These are phyloP conservation scores for Napeogenes sylphis DNA, from an alignment of 2,888 invertebrate genomes.

Conservation along the genomic window DNA sequence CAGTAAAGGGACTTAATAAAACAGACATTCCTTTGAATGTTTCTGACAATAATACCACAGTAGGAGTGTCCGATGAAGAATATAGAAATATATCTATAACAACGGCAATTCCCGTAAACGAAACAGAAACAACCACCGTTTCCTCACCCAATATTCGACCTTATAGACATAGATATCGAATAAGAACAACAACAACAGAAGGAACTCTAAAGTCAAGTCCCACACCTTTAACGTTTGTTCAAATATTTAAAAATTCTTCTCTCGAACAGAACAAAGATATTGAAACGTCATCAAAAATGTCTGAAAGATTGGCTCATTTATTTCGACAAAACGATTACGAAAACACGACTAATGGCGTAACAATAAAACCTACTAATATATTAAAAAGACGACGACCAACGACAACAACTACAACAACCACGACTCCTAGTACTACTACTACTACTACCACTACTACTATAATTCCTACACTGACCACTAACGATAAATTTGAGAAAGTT, in stretches of 20 bases:
- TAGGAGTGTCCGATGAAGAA: conserved; percentile 33
- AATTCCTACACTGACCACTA: conserved; percentile 33
- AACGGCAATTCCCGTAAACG: conserved; percentile 43
- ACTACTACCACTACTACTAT: conserved; percentile 31
- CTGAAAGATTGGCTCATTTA: conserved; percentile 51
- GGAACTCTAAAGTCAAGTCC: conserved; percentile 44
- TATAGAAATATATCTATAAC: conserved; percentile 42
- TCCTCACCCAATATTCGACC: conserved; percentile 42
- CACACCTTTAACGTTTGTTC: conserved; percentile 34
- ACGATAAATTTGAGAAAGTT: conserved; percentile 19
- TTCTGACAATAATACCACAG: conserved; percentile 45
- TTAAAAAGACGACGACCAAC: conserved; percentile 64
- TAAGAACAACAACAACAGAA: conserved; percentile 65
- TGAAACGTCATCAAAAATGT: conserved; percentile 46
- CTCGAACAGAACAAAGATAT: conserved; percentile 48
- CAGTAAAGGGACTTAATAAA: conserved; percentile 70
- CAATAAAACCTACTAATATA: conserved; percentile 54
- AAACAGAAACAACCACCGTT: conserved; percentile 43
- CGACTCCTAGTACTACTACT: conserved; percentile 30
- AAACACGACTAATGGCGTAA: conserved; percentile 45
- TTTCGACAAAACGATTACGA: conserved; percentile 51
- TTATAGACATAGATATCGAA: conserved; percentile 60
- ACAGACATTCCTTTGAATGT: conserved; percentile 53
- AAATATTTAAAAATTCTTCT: conserved; percentile 51
- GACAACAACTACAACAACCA: conserved; percentile 59